Percentiles rank a stretch among this genome's conserved stretches.
Evolutionary conservation across 1,140 invertebrate species (phyloP).

Genomic region (Bombyx mandarina): DNA sequence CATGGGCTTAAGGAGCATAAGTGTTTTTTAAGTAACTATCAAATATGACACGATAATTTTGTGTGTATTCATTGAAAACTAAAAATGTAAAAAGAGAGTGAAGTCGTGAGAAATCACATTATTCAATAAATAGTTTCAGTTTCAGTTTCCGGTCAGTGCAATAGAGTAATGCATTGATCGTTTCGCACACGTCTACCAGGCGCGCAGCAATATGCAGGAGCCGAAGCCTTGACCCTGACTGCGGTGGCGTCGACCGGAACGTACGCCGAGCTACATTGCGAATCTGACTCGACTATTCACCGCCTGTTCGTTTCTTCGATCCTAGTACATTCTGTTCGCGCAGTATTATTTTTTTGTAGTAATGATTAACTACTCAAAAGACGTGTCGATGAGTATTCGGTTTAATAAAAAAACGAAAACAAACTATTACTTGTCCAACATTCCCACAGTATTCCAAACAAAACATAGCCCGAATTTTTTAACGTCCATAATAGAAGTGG

Average conservation of each 20-base stretch:
- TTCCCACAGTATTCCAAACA: too few relatives aligned
- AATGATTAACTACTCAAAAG: conserved; percentile 48
- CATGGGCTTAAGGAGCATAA: conserved; percentile 2
- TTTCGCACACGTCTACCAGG: conserved; percentile 41
- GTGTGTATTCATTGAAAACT: background rate
- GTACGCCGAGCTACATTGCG: conserved; percentile 54
- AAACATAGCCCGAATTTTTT: background rate
- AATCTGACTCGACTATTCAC: conserved; percentile 49
- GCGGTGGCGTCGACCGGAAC: conserved; percentile 68
- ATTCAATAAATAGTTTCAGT: conserved; percentile 39
- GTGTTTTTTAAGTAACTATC: background rate
- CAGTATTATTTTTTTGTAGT: conserved; percentile 22
- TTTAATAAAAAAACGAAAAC: conserved; percentile 13
- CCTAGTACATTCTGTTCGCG: conserved; percentile 50
- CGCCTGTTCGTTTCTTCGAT: conserved; percentile 43
- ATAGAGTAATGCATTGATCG: conserved; percentile 27
- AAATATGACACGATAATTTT: background rate
- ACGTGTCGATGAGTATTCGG: too few relatives aligned
- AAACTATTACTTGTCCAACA: too few relatives aligned
- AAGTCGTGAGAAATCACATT: conserved; percentile 31
- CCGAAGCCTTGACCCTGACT: conserved; percentile 65
- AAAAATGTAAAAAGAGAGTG: conserved; percentile 5
- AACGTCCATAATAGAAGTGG: background rate
- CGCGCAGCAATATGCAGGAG: conserved; percentile 57
- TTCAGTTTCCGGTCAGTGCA: conserved; percentile 38